phyloP scores from a whole-genome alignment of 2,113 vertebrate genomes.

The Pygoscelis antarcticus region DNA sequence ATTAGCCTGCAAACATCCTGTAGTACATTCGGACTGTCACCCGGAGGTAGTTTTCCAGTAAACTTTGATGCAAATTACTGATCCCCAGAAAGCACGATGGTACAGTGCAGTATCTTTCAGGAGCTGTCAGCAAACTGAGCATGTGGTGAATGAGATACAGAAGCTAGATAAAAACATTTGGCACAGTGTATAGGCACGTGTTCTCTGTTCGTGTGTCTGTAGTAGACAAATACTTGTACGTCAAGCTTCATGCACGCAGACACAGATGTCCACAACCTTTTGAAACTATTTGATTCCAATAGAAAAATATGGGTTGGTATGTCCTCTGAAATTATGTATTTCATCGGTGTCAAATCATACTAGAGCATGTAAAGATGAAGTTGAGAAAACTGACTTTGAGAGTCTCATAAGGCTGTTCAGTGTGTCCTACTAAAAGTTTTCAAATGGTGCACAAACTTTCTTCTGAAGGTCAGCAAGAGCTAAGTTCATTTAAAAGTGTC shows the following conservation, averaged over 20 bases:
- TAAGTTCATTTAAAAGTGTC: not conserved
- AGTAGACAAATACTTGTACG: not conserved
- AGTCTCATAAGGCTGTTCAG: not conserved
- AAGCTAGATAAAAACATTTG: too few species aligned
- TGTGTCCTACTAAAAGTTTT: not conserved
- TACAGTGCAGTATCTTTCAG: not conserved
- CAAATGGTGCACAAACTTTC: not conserved
- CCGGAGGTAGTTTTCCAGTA: not conserved
- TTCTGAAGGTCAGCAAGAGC: not conserved
- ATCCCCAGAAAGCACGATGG: not conserved
- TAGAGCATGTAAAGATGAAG: not conserved
- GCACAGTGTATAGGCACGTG: accelerated
- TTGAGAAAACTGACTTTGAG: not conserved
- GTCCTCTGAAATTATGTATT: not conserved
- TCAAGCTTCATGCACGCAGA: not conserved
- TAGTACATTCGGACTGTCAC: accelerated
- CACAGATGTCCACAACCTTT: not conserved
- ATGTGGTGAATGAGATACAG: not conserved
- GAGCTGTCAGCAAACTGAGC: not conserved
- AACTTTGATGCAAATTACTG: not conserved
- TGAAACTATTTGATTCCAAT: not conserved
- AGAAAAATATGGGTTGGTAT: not conserved
- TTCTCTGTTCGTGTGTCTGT: not conserved
- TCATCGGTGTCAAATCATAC: not conserved
- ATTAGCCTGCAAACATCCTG: accelerated